Conservation (phyloP, 1,140 invertebrate genomes). For the Ceratina australensis region DNA sequence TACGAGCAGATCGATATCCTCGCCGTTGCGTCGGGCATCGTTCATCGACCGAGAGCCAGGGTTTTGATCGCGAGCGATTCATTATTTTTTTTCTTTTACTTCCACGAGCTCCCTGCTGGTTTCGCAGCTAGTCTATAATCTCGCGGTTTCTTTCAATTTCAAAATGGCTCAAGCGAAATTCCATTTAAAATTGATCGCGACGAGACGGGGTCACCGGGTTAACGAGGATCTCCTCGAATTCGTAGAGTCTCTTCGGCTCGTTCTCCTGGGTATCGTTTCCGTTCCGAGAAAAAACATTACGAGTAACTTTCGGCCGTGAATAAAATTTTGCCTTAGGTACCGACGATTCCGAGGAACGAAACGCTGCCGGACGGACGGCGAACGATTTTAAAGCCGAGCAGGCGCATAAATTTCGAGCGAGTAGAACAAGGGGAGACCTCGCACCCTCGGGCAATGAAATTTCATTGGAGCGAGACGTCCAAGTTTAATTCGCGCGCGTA, state of each 20-base stretch:
- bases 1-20: not conserved
- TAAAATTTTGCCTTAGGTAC: not conserved
- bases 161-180: conserved; percentile 1
- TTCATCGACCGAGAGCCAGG: not conserved
- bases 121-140: not conserved
- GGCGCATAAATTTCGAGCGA: not conserved
- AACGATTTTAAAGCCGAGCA: not conserved
- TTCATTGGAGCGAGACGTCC: no score
- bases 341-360: no score
- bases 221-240: conserved; percentile 8
- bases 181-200: conserved; percentile 21
- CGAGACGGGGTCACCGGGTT: not conserved
- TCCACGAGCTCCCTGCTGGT: not conserved
- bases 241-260: no score
- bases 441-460: not conserved
- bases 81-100: no score
- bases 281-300: not conserved
- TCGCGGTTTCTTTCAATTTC: not conserved
- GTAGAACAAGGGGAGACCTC: not conserved
- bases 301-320: no score
- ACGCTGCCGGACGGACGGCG: not conserved
- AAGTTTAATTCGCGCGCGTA: not conserved
- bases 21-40: no score
- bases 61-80: not conserved
- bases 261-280: not conserved